A percentile compares a stretch with the other conserved stretches of the same genome.
These are phyloP conservation scores for Phenganax marumi DNA, from an alignment of 92 coral and sea anemone species.

Conservation along the genomic window DNA sequence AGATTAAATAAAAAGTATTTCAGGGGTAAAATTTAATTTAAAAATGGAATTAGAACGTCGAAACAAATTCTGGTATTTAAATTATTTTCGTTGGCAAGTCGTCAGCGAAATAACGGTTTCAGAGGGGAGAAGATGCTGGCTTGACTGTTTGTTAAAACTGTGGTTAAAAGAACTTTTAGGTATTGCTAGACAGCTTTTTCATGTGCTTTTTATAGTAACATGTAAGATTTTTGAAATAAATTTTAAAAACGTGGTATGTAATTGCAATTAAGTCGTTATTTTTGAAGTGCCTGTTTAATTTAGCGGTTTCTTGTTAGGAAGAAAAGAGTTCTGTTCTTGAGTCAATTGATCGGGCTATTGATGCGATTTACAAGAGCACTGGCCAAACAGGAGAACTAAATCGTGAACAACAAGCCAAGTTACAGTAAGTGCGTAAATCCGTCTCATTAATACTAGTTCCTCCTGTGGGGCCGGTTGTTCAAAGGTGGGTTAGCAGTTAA, in stretches of 20 bases:
- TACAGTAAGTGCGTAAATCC: constrained; percentile 51
- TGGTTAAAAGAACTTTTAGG: neutral
- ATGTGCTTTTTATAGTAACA: no score
- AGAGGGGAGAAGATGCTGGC: neutral
- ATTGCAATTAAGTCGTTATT: no score
- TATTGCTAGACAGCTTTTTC: neutral
- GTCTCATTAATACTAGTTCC: neutral
- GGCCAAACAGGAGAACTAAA: constrained; percentile 54
- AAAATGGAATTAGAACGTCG: neutral
- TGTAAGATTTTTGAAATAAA: no score
- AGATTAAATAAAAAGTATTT: no score
- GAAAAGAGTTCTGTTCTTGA: constrained; percentile 61
- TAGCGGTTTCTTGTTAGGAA: constrained; percentile 12
- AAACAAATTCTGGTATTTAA: neutral
- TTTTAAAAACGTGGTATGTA: no score
- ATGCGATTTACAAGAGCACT: constrained; percentile 62
- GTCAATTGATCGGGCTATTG: constrained; percentile 79
- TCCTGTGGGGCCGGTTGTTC: constrained; percentile 28
- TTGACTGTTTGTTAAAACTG: neutral
- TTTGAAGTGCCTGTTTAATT: no score
- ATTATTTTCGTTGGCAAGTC: neutral
- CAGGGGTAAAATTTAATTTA: no score
- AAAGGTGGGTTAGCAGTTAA: constrained; percentile 32
- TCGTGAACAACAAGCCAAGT: constrained; percentile 56
- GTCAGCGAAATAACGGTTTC: constrained; percentile 13